Percentiles rank a stretch among this genome's conserved stretches.
phyloP scores from a whole-genome alignment of 2,113 vertebrate genomes.

The Haemorhous mexicanus region DNA sequence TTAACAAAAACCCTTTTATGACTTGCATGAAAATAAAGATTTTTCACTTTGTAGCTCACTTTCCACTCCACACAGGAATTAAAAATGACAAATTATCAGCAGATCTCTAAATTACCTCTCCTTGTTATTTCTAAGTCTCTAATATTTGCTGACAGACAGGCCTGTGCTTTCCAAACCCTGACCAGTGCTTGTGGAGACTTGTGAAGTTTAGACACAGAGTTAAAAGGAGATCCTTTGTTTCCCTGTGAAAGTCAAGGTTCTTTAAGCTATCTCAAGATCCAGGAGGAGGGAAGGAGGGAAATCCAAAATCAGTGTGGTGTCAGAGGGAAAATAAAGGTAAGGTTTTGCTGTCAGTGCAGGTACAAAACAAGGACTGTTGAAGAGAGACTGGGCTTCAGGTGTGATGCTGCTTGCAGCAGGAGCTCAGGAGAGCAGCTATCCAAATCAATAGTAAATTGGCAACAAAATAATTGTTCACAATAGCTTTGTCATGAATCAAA shows the following conservation, averaged over 20 bases:
- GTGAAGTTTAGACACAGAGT: neutral
- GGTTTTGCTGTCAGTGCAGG: neutral
- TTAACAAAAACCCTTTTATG: constrained; percentile 39
- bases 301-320: neutral
- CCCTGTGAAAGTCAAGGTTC: neutral
- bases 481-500: neutral
- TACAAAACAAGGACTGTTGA: neutral
- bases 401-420: neutral
- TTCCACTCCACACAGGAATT: neutral
- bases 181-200: neutral
- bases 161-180: neutral
- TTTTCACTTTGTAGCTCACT: constrained; percentile 27
- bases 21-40: constrained; percentile 36
- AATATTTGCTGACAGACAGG: neutral
- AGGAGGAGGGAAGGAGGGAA: neutral
- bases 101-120: neutral
- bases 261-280: neutral
- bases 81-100: constrained; percentile 30
- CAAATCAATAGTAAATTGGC: neutral
- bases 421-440: neutral
- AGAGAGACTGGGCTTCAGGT: neutral
- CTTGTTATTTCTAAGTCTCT: neutral
- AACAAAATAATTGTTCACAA: neutral
- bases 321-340: neutral
- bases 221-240: neutral